Evolutionary conservation across 2,113 vertebrate genomes (phyloP).

Genomic region (Semicossyphus pulcher): DNA sequence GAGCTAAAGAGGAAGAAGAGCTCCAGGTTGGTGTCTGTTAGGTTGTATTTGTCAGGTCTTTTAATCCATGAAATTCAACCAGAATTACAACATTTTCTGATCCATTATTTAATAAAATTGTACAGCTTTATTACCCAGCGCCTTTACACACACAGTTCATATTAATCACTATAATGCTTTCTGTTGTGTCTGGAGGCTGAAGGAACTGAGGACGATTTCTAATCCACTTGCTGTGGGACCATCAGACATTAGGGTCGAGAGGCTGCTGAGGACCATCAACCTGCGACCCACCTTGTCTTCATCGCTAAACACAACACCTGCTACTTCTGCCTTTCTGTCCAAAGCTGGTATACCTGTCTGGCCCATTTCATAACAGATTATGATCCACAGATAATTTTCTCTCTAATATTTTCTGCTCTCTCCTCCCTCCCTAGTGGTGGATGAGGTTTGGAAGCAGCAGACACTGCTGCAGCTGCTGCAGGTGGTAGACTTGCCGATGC

Average conservation of each 20-base stretch:
- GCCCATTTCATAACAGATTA: neutral
- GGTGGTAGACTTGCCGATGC: conserved; percentile 85
- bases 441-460: conserved; percentile 89
- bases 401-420: neutral
- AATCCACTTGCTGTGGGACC: conserved; percentile 85
- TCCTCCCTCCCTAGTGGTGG: conserved; percentile 76
- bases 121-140: neutral
- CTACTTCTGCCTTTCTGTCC: conserved; percentile 75
- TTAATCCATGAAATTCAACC: too few relatives aligned
- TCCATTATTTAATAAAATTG: neutral
- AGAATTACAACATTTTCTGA: too few relatives aligned
- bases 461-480: conserved; percentile 87
- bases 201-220: conserved; percentile 82
- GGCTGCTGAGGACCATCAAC: conserved; percentile 82
- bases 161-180: neutral
- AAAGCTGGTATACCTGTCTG: conserved; percentile 84
- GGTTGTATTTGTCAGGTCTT: too few relatives aligned
- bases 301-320: conserved; percentile 45
- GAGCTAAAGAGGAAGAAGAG: conserved; percentile 71
- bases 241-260: conserved; percentile 83
- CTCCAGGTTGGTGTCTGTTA: conserved; percentile 74
- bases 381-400: neutral
- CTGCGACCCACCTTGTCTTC: conserved; percentile 72
- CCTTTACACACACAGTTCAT: neutral
- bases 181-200: conserved; percentile 64